phyloP scores from a whole-genome alignment of 1,140 invertebrate species.

The Macrobrachium rosenbergii region DNA sequence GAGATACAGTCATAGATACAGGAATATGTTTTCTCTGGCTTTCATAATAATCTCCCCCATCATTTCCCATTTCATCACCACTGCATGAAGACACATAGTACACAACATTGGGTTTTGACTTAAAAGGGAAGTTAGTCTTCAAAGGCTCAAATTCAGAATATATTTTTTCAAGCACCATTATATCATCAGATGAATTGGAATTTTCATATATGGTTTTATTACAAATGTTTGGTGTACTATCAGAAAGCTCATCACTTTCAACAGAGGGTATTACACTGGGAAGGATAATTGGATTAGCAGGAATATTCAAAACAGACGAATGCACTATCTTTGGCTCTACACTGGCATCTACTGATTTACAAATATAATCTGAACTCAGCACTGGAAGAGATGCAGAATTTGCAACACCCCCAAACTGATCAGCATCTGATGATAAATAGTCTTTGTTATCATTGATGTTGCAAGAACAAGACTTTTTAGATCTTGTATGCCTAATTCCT shows the following conservation, averaged over 20 bases:
- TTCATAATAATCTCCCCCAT: constrained; percentile 54
- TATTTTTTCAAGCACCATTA: constrained; percentile 1
- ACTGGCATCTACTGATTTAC: background rate
- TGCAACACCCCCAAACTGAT: background rate
- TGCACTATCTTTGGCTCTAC: constrained; percentile 13
- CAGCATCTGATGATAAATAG: background rate
- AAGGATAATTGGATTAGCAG: constrained; percentile 47
- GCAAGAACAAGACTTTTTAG: too few relatives aligned
- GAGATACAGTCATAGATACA: constrained; percentile 33
- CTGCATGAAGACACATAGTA: constrained; percentile 61
- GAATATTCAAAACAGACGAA: constrained; percentile 52
- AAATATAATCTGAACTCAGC: background rate
- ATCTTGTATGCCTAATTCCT: too few relatives aligned
- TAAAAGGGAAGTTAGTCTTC: constrained; percentile 42
- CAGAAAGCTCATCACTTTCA: constrained; percentile 25
- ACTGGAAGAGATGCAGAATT: constrained; percentile 25
- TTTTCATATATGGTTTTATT: constrained; percentile 56
- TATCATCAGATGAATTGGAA: constrained; percentile 38
- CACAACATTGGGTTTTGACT: constrained; percentile 34
- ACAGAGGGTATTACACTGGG: constrained; percentile 2
- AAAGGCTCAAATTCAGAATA: background rate
- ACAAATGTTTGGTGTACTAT: constrained; percentile 51
- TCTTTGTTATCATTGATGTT: too few relatives aligned
- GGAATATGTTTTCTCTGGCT: constrained; percentile 44
- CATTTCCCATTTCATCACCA: constrained; percentile 53